Evolutionary conservation across 1,140 invertebrate genomes (phyloP).

Genomic region (Pseudoatta argentina): DNA sequence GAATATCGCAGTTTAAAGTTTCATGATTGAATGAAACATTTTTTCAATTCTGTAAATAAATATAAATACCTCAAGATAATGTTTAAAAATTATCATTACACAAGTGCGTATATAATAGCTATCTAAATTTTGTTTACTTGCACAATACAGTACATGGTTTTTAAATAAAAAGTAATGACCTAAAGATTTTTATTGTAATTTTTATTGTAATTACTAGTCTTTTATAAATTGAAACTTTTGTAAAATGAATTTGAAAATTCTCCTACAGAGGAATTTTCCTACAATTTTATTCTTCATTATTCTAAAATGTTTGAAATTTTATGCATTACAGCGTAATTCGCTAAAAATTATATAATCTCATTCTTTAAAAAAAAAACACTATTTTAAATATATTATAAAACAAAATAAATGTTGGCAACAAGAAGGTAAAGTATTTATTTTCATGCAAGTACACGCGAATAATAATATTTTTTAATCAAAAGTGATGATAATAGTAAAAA

Average conservation of each 20-base stretch:
- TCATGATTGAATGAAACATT: slow-evolving; percentile 17
- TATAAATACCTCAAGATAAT: slow-evolving; percentile 18
- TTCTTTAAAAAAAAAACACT: slow-evolving; percentile 23
- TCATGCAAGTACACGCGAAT: background rate
- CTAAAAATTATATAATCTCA: slow-evolving; percentile 23
- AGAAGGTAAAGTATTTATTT: slow-evolving; percentile 19
- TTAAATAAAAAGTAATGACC: background rate
- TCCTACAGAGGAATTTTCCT: slow-evolving; percentile 9
- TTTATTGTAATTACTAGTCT: background rate
- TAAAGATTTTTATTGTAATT: slow-evolving; percentile 6
- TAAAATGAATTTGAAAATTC: no score
- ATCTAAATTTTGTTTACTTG: slow-evolving; percentile 33
- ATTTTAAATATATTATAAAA: slow-evolving; percentile 26
- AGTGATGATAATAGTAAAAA: background rate
- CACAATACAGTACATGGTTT: slow-evolving; percentile 7
- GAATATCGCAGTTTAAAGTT: slow-evolving; percentile 15
- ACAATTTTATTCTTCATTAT: slow-evolving; percentile 14
- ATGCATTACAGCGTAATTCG: background rate
- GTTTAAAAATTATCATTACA: background rate
- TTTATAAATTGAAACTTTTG: background rate
- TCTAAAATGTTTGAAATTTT: slow-evolving; percentile 21
- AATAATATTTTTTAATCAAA: slow-evolving; percentile 5
- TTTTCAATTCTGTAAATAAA: slow-evolving; percentile 57
- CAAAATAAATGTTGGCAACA: slow-evolving; percentile 34
- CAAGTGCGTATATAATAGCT: background rate